phyloP scores from a whole-genome alignment of 2,113 vertebrate species.

The Solea solea region DNA sequence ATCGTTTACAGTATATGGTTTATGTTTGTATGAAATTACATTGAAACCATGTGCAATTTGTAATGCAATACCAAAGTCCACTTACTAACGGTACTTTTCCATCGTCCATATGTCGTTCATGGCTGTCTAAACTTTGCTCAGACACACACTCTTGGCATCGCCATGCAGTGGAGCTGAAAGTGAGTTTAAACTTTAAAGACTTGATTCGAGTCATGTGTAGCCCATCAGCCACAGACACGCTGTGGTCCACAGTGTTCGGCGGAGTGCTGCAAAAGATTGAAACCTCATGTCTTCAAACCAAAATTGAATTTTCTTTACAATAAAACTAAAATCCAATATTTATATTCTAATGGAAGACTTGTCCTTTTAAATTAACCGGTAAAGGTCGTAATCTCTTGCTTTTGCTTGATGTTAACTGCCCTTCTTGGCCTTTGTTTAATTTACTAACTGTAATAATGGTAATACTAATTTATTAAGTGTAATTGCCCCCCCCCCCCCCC shows the following conservation, averaged over 20 bases:
- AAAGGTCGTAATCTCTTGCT: neutral
- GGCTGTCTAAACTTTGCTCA: neutral
- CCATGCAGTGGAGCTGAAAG: slow-evolving; percentile 12
- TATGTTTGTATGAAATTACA: too few relatives aligned
- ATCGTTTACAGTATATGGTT: too few relatives aligned
- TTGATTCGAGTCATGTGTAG: slow-evolving; percentile 69
- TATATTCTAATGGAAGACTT: slow-evolving; percentile 6
- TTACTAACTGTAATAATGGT: too few relatives aligned
- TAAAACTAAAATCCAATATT: slow-evolving; percentile 17
- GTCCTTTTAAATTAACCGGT: neutral
- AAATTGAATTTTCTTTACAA: slow-evolving; percentile 2
- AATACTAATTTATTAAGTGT: neutral
- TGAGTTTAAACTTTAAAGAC: slow-evolving; percentile 49
- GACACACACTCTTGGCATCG: neutral
- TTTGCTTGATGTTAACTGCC: neutral
- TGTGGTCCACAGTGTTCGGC: slow-evolving; percentile 22
- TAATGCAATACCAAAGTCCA: too few relatives aligned
- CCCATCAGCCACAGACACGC: slow-evolving; percentile 49
- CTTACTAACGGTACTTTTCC: too few relatives aligned
- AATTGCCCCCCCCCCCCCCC: too few relatives aligned
- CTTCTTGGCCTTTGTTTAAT: neutral
- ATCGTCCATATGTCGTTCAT: too few relatives aligned
- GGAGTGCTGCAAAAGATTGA: slow-evolving; percentile 36
- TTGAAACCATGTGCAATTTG: too few relatives aligned
- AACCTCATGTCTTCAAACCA: slow-evolving; percentile 58